Conservation (phyloP, 2,797 vertebrate genomes). For the Pyrocephalus nanus region DNA sequence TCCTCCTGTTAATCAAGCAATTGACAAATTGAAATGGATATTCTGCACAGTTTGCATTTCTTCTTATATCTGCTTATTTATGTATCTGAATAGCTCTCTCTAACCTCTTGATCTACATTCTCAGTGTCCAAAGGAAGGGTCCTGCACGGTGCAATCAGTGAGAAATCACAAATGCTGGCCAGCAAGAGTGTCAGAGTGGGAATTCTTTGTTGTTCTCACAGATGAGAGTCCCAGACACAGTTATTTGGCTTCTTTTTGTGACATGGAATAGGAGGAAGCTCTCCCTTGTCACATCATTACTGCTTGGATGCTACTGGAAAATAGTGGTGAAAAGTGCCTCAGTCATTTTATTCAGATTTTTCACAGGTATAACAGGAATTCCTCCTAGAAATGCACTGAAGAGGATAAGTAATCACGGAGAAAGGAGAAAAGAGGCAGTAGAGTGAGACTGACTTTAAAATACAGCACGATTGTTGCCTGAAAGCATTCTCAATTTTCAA, state of each 20-base stretch:
- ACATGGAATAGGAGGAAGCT: neutral
- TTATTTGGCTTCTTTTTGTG: neutral
- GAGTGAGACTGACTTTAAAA: neutral
- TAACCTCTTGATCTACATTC: neutral
- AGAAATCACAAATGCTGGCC: neutral
- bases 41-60: neutral
- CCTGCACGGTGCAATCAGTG: neutral
- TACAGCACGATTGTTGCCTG: neutral
- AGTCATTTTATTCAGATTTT: neutral
- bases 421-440: neutral
- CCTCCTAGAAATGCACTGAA: neutral
- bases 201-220: neutral
- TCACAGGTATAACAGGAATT: neutral
- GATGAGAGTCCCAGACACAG: neutral
- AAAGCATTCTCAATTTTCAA: neutral
- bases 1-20: conserved; percentile 77
- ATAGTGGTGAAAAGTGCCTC: neutral
- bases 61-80: neutral
- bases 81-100: neutral
- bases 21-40: conserved; percentile 15
- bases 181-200: neutral
- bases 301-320: neutral
- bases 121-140: neutral
- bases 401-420: neutral
- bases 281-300: neutral